Conservation (phyloP, 92 coral and sea anemone species). For the Palythoa grandis region DNA sequence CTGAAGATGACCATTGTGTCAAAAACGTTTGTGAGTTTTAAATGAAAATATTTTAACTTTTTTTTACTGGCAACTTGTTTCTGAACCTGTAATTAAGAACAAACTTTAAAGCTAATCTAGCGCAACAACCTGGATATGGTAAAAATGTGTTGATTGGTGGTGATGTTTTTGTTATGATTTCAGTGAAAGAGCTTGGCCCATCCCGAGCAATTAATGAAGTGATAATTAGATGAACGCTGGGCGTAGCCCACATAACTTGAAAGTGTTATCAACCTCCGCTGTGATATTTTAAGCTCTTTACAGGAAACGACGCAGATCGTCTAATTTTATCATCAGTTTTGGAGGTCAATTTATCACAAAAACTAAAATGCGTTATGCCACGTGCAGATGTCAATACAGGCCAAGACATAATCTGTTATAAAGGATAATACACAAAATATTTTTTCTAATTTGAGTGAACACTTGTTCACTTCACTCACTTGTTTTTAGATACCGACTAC, state of each 20-base stretch:
- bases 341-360: conserved; percentile 35
- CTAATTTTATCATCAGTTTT: background rate
- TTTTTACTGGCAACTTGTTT: background rate
- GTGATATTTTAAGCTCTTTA: conserved; percentile 21
- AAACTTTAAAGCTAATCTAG: background rate
- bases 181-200: conserved; percentile 20
- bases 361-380: background rate
- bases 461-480: background rate
- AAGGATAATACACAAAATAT: background rate
- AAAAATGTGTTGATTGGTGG: conserved; percentile 30
- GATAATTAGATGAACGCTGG: conserved; percentile 41
- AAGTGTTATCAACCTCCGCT: background rate
- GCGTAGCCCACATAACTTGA: conserved; percentile 18
- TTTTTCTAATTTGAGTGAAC: background rate
- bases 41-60: too few relatives aligned
- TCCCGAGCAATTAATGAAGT: conserved; percentile 49
- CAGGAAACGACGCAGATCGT: conserved; percentile 20
- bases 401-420: background rate
- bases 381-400: conserved; percentile 9
- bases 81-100: background rate
- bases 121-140: conserved; percentile 21
- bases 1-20: too few relatives aligned
- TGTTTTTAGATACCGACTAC: background rate
- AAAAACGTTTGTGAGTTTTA: too few relatives aligned
- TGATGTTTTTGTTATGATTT: conserved; percentile 21